Evolutionary conservation across 1,140 invertebrate species (phyloP).

Genomic region (Calephelis virginiensis): DNA sequence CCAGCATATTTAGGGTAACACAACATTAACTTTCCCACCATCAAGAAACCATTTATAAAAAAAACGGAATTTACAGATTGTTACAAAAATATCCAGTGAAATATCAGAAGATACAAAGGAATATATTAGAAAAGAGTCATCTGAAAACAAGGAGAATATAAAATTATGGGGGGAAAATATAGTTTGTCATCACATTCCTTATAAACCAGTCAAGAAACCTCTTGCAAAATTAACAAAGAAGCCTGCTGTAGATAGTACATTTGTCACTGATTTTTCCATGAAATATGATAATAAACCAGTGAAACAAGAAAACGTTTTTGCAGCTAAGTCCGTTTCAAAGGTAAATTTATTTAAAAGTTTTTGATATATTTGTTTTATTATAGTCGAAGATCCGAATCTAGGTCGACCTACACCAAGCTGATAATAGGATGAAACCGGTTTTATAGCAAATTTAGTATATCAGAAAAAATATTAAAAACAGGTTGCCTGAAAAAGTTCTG

Average conservation of each 20-base stretch:
- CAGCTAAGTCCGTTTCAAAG: constrained; percentile 37
- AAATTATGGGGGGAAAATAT: constrained; percentile 73
- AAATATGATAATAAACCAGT: constrained; percentile 55
- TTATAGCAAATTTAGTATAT: no score
- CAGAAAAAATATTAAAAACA: no score
- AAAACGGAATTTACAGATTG: constrained; percentile 52
- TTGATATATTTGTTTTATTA: no score
- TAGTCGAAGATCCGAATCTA: no score
- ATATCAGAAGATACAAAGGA: constrained; percentile 71
- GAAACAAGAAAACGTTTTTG: constrained; percentile 32
- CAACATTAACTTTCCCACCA: no score
- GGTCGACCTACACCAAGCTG: no score
- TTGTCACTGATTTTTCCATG: constrained; percentile 73
- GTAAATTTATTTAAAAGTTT: constrained; percentile 25
- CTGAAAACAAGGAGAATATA: constrained; percentile 57
- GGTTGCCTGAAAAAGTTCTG: no score
- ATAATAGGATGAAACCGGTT: no score
- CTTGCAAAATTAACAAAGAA: constrained; percentile 65
- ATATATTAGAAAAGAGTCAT: constrained; percentile 58
- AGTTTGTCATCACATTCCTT: constrained; percentile 55
- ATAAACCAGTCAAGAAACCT: constrained; percentile 55
- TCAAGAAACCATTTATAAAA: no score
- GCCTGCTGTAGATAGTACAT: constrained; percentile 54
- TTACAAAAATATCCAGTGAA: constrained; percentile 61
- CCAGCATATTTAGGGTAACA: no score